Evolutionary conservation across 2,113 vertebrate species (phyloP).

Genomic region (Panurus biarmicus): DNA sequence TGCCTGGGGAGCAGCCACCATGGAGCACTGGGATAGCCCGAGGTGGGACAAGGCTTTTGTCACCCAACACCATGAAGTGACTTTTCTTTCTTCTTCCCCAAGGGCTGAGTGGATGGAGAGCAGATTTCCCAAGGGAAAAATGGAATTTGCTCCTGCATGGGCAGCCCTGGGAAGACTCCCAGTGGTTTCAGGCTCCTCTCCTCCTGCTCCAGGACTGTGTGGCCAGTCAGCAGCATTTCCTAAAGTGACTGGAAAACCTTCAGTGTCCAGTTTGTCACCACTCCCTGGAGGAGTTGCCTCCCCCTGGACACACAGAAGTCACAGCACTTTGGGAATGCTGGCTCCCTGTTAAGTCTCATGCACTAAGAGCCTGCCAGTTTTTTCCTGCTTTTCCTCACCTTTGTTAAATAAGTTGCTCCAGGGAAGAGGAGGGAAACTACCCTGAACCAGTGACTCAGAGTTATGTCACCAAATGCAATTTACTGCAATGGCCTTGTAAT

Average conservation of each 20-base stretch:
- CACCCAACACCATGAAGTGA: fast-evolving
- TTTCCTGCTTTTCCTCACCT: neutral
- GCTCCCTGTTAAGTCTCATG: fast-evolving
- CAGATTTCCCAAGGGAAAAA: neutral
- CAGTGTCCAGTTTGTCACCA: neutral
- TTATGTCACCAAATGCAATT: neutral
- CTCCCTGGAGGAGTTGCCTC: neutral
- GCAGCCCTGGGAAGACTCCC: neutral
- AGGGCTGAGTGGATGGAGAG: neutral
- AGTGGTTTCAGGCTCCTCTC: neutral
- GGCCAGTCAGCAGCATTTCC: neutral
- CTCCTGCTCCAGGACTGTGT: fast-evolving
- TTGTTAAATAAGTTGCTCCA: neutral
- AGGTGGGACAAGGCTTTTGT: neutral
- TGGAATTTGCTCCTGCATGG: neutral
- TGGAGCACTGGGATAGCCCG: fast-evolving
- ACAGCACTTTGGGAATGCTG: neutral
- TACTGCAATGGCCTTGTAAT: neutral
- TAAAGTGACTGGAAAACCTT: neutral
- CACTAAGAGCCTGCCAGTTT: neutral
- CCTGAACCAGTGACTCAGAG: neutral
- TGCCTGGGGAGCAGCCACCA: fast-evolving
- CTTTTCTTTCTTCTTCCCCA: neutral
- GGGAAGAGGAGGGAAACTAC: neutral
- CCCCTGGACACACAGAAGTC: neutral